Percentiles rank a stretch among this genome's conserved stretches.
phyloP scores from a whole-genome alignment of 2,113 vertebrate genomes.

The Siniperca chuatsi region DNA sequence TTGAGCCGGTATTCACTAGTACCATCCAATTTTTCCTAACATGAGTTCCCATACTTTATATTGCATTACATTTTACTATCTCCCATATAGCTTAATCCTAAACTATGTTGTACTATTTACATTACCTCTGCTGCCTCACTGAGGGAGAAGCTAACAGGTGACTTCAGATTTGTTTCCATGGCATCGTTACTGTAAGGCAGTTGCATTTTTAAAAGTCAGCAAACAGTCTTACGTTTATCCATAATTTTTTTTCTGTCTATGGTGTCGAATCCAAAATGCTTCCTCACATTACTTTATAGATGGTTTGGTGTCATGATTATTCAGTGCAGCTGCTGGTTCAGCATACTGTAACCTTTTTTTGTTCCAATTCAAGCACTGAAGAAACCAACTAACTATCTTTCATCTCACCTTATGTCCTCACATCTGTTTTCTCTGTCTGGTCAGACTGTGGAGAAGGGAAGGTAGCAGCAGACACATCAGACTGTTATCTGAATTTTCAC shows the following conservation, averaged over 20 bases:
- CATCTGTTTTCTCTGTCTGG: background rate
- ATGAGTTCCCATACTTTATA: background rate
- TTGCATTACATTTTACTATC: background rate
- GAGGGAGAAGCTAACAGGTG: background rate
- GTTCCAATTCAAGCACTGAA: background rate
- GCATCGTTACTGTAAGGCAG: background rate
- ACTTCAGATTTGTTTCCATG: background rate
- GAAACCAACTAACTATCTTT: background rate
- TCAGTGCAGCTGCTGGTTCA: background rate
- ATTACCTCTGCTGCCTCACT: background rate
- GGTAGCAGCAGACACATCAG: conserved; percentile 84
- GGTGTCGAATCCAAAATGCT: background rate
- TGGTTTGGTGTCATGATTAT: background rate
- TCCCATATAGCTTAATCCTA: no score
- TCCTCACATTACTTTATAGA: background rate
- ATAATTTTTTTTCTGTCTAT: no score
- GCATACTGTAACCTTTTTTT: background rate
- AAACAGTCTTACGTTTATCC: background rate
- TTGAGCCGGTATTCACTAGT: background rate
- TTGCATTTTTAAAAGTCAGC: background rate
- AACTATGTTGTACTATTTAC: background rate
- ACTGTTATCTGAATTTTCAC: conserved; percentile 89
- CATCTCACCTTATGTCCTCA: background rate
- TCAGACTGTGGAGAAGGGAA: conserved; percentile 85
- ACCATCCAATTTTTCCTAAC: background rate